Base-by-base conservation (phyloP, 1,140 invertebrate genomes). In the Hylyphantes graminicola region DNA sequence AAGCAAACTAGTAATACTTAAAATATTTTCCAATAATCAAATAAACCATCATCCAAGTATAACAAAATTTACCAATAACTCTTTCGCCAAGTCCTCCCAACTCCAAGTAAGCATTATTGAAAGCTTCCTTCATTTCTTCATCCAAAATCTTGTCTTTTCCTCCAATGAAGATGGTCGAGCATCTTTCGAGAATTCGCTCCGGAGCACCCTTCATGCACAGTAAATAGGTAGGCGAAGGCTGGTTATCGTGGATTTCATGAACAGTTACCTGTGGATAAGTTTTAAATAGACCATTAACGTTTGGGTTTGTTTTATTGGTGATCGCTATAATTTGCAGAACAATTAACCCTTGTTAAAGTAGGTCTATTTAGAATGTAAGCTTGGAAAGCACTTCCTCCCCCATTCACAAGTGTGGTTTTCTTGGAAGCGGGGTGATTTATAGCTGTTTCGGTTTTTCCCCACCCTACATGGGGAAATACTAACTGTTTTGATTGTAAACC, bases 91-190 rank as follows among this genome's bases (percentile, higher is more conserved):
- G 93, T 87, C 98, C 98, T 87, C 98, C 98, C 21, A 99, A 93
- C 90, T 99, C 97, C 87, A 99, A 92, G 89, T 99, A 99, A 8
- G 98, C 98, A 89, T 97, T 96, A 90, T 99, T 98, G 93, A 99
- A 99, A 17, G 96, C 95, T 89, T 98, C 90, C 87, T 85, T 90
- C 88, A 89, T 90, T 89, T 88, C 90, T 87, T 81, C 92, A 89
- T 88, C 91, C 61, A 92, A 50, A n/a, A 87, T 87, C 35, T 89
- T 87, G 72, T 92, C 91, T 73, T 91, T 89, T 74, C 92, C 92
- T 80, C 92, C 89, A 72, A 92, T 89, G 51, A 92, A 86, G 55
- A 92, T 91, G 10, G 90, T 90, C 50, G 89, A 88, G 87, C 92
- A 93, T 48, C 87, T 68, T 50, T 89, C 88, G 19, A 89, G 65